Evolutionary conservation across 2,797 vertebrate genomes (phyloP).

Genomic region (Iguana delicatissima): DNA sequence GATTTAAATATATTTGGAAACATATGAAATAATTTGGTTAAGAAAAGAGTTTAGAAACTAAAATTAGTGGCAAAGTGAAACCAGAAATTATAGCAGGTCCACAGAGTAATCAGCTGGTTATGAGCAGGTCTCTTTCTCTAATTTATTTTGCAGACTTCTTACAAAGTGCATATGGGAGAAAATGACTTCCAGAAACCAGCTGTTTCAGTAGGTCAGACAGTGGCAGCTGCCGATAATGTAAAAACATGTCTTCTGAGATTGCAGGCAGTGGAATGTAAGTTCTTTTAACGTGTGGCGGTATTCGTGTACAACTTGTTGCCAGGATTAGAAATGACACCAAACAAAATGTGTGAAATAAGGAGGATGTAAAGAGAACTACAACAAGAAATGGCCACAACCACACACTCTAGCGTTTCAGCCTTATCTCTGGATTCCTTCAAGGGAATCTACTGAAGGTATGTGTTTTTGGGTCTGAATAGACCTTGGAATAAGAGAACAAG

Average conservation of each 20-base stretch:
- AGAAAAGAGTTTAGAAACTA: slow-evolving; percentile 31
- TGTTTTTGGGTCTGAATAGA: not conserved
- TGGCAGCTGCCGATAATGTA: slow-evolving; percentile 57
- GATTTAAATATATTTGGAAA: slow-evolving; percentile 28
- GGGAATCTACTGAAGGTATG: not conserved
- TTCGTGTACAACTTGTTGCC: not conserved
- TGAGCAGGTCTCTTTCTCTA: slow-evolving; percentile 39
- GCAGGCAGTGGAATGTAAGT: slow-evolving; percentile 66
- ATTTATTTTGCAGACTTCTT: slow-evolving; percentile 76
- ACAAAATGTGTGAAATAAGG: not conserved
- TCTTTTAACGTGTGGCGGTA: slow-evolving; percentile 23
- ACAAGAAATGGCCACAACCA: not conserved
- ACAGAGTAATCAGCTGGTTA: slow-evolving; percentile 55
- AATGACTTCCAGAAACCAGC: slow-evolving; percentile 79
- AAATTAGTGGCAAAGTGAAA: slow-evolving; percentile 50
- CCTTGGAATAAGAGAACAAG: not conserved
- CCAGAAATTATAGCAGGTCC: slow-evolving; percentile 56
- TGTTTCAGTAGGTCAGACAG: slow-evolving; percentile 62
- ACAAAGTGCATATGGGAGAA: slow-evolving; percentile 73
- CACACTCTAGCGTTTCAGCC: too few relatives aligned
- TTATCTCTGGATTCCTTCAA: not conserved
- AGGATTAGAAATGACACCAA: slow-evolving; percentile 11
- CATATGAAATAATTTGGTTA: not conserved
- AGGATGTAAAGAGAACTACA: not conserved
- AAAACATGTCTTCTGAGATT: slow-evolving; percentile 51